These are phyloP conservation scores for Allacma fusca DNA, from an alignment of 2,888 invertebrate genomes.

Conservation along the genomic window DNA sequence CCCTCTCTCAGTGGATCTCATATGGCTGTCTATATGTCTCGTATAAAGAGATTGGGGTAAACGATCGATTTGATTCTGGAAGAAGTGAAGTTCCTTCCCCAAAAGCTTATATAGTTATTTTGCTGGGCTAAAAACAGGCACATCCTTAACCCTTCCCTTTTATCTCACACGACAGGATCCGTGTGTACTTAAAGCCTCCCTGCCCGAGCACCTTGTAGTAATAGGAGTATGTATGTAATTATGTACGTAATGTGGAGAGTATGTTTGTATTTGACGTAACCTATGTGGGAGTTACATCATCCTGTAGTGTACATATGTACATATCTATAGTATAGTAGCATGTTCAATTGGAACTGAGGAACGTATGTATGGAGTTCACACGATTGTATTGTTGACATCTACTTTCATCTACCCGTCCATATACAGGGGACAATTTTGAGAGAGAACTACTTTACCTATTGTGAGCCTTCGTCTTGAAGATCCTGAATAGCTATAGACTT, in stretches of 20 bases:
- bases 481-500: not conserved
- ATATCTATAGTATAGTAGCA: no score
- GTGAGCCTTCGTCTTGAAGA: not conserved
- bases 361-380: not conserved
- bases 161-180: not conserved
- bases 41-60: not conserved
- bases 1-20: not conserved
- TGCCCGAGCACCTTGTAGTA: no score
- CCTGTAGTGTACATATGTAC: not conserved
- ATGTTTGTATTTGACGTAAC: no score
- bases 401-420: conserved; percentile 13
- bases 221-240: no score
- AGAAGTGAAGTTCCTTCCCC: conserved; percentile 6
- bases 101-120: not conserved
- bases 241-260: no score
- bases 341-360: no score
- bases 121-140: not conserved
- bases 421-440: not conserved
- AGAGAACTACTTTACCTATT: not conserved
- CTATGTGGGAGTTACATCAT: not conserved
- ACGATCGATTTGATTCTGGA: conserved; percentile 19
- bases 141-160: not conserved
- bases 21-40: not conserved
- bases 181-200: no score
- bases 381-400: conserved; percentile 2